Base-by-base conservation (phyloP, 2,797 vertebrate species). In the Sebastes oblongus region DNA sequence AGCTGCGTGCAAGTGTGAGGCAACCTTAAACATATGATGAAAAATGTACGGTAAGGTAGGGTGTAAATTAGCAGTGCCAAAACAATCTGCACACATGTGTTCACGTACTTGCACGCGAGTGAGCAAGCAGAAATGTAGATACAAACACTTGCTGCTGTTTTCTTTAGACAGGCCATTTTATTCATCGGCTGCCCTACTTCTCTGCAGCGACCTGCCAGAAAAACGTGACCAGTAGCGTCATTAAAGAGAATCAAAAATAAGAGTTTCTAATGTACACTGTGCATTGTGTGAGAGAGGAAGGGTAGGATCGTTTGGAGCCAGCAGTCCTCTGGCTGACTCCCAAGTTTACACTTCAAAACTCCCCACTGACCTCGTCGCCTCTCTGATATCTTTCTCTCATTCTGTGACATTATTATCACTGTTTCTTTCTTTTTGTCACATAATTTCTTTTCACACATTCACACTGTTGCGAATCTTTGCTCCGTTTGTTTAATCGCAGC, bases 151-250 rank as follows among this genome's bases (percentile, higher is more conserved):
- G 55, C 24, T 4, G 32, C 4, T 66, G 18, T 74, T 81, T 75
- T 66, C 46, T 77, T 62, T 24, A 54, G 34, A 66, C 25, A n/a
- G 52, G n/a, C 12, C n/a, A 25, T 54, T 66, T 64, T 25, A 50
- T 81, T 65, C n/a, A 55, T 29, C 34, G 72, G 58, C 77, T 88
- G 83, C 81, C 83, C 77, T 71, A 75, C 59, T 84, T 88, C 29
- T 60, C 25, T 18, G 20, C 54, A 29, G 39, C 4, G 10, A 58
- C 58, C 62, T 39, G 71, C 66, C 66, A 68, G 14, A 67, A 67
- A 61, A 81, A 73, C 11, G 25, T 84, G 76, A 79, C 77, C 25
- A 32, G 50, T 65, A 24, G 78, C 69, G 22, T 75, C 67, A 32
- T 78, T 64, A 59, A 60, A 72, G 58, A 55, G 30, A 78, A 71